phyloP scores from a whole-genome alignment of 2,113 vertebrate species.

The Synchiropus splendidus region DNA sequence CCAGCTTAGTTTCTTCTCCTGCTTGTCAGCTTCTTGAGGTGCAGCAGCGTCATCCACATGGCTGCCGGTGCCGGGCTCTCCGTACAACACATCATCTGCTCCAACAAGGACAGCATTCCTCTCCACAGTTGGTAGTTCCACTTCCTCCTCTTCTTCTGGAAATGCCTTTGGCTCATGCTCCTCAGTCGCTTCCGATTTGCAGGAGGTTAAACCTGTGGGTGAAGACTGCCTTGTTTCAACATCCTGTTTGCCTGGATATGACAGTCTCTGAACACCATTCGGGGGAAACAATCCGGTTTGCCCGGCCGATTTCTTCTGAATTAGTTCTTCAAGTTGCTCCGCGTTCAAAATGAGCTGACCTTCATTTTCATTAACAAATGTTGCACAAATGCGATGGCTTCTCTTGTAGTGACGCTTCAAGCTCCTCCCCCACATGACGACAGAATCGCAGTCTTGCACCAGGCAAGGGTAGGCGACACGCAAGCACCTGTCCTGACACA shows the following conservation, averaged over 20 bases:
- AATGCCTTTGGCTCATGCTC: constrained; percentile 31
- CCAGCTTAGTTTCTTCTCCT: constrained; percentile 35
- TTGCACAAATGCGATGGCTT: constrained; percentile 72
- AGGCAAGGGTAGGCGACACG: constrained; percentile 85
- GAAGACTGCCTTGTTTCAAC: constrained; percentile 30
- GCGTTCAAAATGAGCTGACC: constrained; percentile 70
- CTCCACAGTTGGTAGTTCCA: constrained; percentile 30
- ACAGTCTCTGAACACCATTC: constrained; percentile 56
- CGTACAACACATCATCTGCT: constrained; percentile 60
- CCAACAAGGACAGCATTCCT: constrained; percentile 47
- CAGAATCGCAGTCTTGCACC: constrained; percentile 85
- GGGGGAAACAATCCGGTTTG: constrained; percentile 31
- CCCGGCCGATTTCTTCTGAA: constrained; percentile 62
- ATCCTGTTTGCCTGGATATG: constrained; percentile 53
- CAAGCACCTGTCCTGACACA: constrained; percentile 83
- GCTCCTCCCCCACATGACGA: constrained; percentile 78
- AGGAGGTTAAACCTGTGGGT: constrained; percentile 47
- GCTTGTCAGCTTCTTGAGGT: constrained; percentile 18
- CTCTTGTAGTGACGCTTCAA: constrained; percentile 81
- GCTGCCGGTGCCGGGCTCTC: constrained; percentile 44
- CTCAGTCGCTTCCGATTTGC: constrained; percentile 30
- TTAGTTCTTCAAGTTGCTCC: constrained; percentile 66
- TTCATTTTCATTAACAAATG: constrained; percentile 60
- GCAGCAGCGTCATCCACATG: constrained; percentile 29
- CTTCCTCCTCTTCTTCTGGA: constrained; percentile 39